Base-by-base conservation (phyloP, 2,113 vertebrate genomes). In the Collichthys lucidus region DNA sequence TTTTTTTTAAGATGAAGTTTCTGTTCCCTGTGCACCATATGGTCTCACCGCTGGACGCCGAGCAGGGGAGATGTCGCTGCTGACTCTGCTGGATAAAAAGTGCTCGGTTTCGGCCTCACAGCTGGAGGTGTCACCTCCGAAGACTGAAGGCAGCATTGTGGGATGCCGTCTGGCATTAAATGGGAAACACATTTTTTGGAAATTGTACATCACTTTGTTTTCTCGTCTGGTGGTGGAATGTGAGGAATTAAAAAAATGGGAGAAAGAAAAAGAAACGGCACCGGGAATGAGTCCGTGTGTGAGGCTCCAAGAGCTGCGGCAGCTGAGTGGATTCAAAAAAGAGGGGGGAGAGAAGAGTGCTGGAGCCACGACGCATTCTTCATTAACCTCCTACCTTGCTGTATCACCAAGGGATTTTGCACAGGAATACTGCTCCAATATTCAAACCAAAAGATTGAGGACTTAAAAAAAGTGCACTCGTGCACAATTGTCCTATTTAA, bases 111-210 rank as follows among this genome's bases (percentile, higher is more conserved):
- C 87, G 85, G 88, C 88, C 86, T 91, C 94, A 86, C 93, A 95
- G 94, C 92, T 94, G 95, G 95, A 94, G 91, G 92, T 93, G 92
- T 92, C 92, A 92, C 88, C 89, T 80, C 88, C 88, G 60, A 70
- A 75, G 88, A 90, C 86, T 86, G 87, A 86, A 81, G 79, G 80
- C 82, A 61, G 85, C 77, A 86, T 83, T 90, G 83, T 71, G 84
- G 86, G 92, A 88, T 68, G 78, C 79, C 67, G 76, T 65, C 56
- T 78, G 84, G 85, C 83, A 72, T 78, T 79, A 97, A 97, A 97
- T 96, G 95, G 95, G 94, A 96, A 96, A 96, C 96, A 97, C 94
- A 95, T 96, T 40, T 50, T 96, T 50, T 96, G 95, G 94, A 94
- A 83, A 93, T 46, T 83, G 89, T 88, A 91, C 88, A 89, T 91